Conservation (phyloP, 1,140 invertebrate genomes). For the Drosophila subobscura region DNA sequence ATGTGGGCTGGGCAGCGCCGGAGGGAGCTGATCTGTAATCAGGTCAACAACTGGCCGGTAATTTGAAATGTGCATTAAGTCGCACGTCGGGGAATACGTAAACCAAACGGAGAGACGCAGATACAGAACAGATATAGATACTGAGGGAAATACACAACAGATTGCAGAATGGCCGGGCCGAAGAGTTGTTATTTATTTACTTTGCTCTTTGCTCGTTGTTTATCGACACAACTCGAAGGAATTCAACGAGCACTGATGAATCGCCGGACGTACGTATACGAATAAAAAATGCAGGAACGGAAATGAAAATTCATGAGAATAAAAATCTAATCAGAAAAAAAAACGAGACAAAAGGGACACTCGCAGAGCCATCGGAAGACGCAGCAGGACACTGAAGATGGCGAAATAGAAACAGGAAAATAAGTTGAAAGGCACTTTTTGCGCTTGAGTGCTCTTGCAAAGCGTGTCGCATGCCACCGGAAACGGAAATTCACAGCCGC, state of each 20-base stretch:
- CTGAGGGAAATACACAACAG: conserved; percentile 1
- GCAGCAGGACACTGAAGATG: conserved; percentile 43
- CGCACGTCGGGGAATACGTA: conserved; percentile 34
- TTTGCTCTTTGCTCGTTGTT: conserved; percentile 24
- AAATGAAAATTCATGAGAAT: conserved; percentile 75
- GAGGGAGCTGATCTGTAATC: conserved; percentile 49
- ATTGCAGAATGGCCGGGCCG: conserved; percentile 10
- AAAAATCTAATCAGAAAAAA: conserved; percentile 73
- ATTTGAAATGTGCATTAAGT: conserved; percentile 61
- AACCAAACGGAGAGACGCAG: conserved; percentile 1
- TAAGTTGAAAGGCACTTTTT: conserved; percentile 77
- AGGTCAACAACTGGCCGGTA: conserved; percentile 58
- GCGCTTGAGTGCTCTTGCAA: conserved; percentile 68
- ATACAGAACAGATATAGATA: conserved; percentile 5
- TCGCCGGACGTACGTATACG: conserved; percentile 23
- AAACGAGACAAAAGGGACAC: conserved; percentile 56
- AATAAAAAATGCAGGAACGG: conserved; percentile 59
- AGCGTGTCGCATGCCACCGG: conserved; percentile 64
- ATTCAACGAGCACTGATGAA: conserved; percentile 43
- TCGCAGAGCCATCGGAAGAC: conserved; percentile 9
- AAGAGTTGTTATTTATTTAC: conserved; percentile 14
- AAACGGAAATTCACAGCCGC: conserved; percentile 71
- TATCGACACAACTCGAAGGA: conserved; percentile 25
- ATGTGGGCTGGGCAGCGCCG: conserved; percentile 1
- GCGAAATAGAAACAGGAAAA: conserved; percentile 64